Percentiles rank a stretch among this genome's conserved stretches.
Conservation (phyloP, 2,797 vertebrate genomes). For the Lindbergichthys nudifrons region DNA sequence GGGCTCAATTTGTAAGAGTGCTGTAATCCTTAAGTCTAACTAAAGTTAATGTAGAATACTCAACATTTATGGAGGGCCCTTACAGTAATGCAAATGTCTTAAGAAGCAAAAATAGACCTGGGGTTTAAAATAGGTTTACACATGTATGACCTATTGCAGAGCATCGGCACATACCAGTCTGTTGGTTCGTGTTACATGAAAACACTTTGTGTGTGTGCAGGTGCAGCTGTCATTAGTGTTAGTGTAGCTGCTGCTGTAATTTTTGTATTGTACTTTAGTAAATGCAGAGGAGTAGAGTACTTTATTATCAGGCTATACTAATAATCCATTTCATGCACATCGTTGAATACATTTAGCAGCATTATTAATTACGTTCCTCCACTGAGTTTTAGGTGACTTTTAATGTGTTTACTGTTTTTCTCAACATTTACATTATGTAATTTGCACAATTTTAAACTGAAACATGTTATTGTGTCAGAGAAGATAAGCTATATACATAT, state of each 20-base stretch:
- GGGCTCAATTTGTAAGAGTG: conserved; percentile 13
- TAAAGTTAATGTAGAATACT: conserved; percentile 16
- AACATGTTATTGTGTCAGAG: not conserved
- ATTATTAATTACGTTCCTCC: conserved; percentile 8
- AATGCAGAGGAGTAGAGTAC: conserved; percentile 37
- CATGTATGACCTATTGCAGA: conserved; percentile 51
- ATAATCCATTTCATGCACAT: conserved; percentile 44
- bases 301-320: conserved; percentile 24
- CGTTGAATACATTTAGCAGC: conserved; percentile 15
- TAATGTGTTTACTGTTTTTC: conserved; percentile 2
- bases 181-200: conserved; percentile 61
- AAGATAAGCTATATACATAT: not conserved
- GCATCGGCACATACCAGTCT: conserved; percentile 31
- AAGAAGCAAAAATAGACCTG: conserved; percentile 54
- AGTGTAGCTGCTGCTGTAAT: conserved; percentile 31
- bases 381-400: conserved; percentile 14
- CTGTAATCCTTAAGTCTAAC: conserved; percentile 23
- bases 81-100: conserved; percentile 33
- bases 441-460: conserved; percentile 2
- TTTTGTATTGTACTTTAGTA: conserved; percentile 19
- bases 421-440: not conserved
- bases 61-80: conserved; percentile 23
- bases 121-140: conserved; percentile 62
- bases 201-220: conserved; percentile 49
- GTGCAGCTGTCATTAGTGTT: conserved; percentile 62